Evolutionary conservation across 2,113 vertebrate genomes (phyloP).

Genomic region (Vulpes lagopus): DNA sequence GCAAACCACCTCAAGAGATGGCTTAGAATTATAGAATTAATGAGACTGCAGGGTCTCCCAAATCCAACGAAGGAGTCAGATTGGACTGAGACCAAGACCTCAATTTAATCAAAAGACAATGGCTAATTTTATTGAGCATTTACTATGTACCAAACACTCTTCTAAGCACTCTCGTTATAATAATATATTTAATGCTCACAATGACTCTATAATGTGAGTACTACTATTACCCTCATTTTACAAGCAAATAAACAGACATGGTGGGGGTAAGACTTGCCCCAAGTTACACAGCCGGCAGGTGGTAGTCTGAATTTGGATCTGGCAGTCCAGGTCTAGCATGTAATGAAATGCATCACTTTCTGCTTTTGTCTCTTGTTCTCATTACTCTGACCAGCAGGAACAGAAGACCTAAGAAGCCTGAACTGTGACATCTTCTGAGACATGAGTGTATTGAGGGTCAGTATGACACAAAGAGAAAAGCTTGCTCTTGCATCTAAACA

Average conservation of each 20-base stretch:
- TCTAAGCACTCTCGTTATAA: conserved; percentile 25
- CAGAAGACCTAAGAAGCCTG: not conserved
- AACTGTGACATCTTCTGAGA: not conserved
- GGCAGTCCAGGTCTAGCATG: fast-evolving
- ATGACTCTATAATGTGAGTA: not conserved
- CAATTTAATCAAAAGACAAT: conserved; percentile 16
- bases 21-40: conserved; percentile 43
- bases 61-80: not conserved
- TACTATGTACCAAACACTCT: not conserved
- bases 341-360: not conserved
- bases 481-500: not conserved
- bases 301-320: not conserved
- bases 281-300: not conserved
- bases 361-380: not conserved
- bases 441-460: not conserved
- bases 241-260: not conserved
- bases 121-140: conserved; percentile 38
- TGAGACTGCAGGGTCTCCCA: not conserved
- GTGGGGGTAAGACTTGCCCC: not conserved
- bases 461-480: not conserved
- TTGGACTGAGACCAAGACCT: not conserved
- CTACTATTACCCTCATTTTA: not conserved
- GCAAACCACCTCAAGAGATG: not conserved
- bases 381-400: not conserved
- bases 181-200: not conserved